These are phyloP conservation scores for Plagiodera versicolora DNA, from an alignment of 2,888 invertebrate genomes.

Conservation along the genomic window DNA sequence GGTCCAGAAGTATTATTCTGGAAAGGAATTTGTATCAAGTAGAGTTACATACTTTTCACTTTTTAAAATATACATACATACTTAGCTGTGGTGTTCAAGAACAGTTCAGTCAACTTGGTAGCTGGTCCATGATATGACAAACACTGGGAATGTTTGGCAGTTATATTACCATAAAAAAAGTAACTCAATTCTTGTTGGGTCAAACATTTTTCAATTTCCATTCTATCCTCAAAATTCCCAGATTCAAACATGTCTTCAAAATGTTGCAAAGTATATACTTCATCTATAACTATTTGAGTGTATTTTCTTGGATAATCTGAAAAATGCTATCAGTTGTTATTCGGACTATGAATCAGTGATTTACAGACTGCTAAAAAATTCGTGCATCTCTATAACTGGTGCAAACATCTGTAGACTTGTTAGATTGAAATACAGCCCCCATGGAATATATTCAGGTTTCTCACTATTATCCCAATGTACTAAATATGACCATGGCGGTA, in stretches of 20 bases:
- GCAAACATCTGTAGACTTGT: constrained; percentile 74
- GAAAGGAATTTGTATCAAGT: too few relatives aligned
- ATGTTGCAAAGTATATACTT: constrained; percentile 80
- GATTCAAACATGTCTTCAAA: constrained; percentile 83
- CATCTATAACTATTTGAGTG: constrained; percentile 63
- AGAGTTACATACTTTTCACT: background rate
- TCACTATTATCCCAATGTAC: constrained; percentile 81
- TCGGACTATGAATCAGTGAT: background rate
- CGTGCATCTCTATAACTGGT: constrained; percentile 84
- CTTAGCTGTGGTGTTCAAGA: constrained; percentile 58
- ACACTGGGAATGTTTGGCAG: constrained; percentile 69
- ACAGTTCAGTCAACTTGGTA: constrained; percentile 64
- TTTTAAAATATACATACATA: constrained; percentile 38
- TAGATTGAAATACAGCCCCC: constrained; percentile 87
- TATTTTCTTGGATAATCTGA: constrained; percentile 54
- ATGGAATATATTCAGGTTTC: constrained; percentile 67
- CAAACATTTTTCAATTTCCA: constrained; percentile 63
- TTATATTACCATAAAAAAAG: constrained; percentile 74
- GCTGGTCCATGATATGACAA: constrained; percentile 82
- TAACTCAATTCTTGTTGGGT: constrained; percentile 60
- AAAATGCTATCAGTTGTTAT: constrained; percentile 26
- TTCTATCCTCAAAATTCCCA: constrained; percentile 82
- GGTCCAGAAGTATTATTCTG: constrained; percentile 69
- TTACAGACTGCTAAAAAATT: constrained; percentile 68
- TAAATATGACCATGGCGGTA: constrained; percentile 90